Evolutionary conservation across 2,113 vertebrate species (phyloP).

Genomic region (Semicossyphus pulcher): DNA sequence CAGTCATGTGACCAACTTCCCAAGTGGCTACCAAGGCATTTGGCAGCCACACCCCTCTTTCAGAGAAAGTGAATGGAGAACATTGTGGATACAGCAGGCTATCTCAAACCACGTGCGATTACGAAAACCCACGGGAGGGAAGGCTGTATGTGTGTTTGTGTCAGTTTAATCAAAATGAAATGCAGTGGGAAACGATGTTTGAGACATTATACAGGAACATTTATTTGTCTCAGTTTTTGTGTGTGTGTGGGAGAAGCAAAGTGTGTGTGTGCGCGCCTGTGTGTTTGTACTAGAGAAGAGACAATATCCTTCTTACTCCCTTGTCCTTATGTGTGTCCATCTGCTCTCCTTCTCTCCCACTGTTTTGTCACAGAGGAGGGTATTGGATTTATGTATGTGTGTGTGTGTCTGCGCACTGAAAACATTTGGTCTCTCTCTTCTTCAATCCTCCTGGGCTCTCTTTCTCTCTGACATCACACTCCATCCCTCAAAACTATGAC

Average conservation of each 20-base stretch:
- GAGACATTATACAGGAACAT: slow-evolving; percentile 1
- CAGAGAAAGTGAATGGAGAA: slow-evolving; percentile 75
- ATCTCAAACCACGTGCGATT: slow-evolving; percentile 9
- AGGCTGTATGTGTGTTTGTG: slow-evolving; percentile 17
- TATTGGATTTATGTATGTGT: slow-evolving; percentile 20
- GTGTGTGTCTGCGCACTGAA: background rate
- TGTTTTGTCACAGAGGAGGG: slow-evolving; percentile 38
- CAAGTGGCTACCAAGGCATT: slow-evolving; percentile 70
- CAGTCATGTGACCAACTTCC: slow-evolving; percentile 77
- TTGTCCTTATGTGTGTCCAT: slow-evolving; percentile 37
- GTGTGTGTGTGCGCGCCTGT: background rate
- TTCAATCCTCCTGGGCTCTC: slow-evolving; percentile 7
- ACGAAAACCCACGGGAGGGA: slow-evolving; percentile 10
- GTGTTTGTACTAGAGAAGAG: slow-evolving; percentile 28
- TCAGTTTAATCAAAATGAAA: slow-evolving; percentile 13
- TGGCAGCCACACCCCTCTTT: slow-evolving; percentile 78
- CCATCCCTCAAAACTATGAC: slow-evolving; percentile 45
- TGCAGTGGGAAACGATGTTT: background rate
- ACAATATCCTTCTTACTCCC: slow-evolving; percentile 22
- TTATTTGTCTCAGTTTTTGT: slow-evolving; percentile 1
- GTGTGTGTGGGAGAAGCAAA: background rate
- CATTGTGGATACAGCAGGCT: slow-evolving; percentile 44
- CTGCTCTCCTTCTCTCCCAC: slow-evolving; percentile 55
- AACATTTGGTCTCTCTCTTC: slow-evolving; percentile 42
- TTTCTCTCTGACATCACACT: slow-evolving; percentile 3